Base-by-base conservation (phyloP, 2,113 vertebrate species). In the Perognathus longimembris region DNA sequence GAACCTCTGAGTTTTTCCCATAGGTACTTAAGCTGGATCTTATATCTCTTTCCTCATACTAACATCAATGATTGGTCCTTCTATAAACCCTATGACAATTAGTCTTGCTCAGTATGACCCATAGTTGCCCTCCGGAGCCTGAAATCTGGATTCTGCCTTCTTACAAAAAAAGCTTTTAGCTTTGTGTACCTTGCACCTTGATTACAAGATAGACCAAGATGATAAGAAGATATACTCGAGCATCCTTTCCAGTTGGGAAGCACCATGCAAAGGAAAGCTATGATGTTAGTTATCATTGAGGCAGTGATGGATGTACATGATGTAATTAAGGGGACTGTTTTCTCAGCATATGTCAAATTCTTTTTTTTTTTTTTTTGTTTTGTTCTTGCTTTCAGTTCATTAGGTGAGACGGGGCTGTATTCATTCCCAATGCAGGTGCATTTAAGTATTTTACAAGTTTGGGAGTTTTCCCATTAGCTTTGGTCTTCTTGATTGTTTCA, bases 401-500 rank as follows among this genome's bases (percentile, higher is more conserved):
- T 26, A 54, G 73, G 26, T 75, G 36, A 92, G 91, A 86, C 40
- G 87, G 59, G 54, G 66, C 21, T 8, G 0, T 32, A 1, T 3
- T 34, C 42, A 42, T 83, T 83, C 71, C 5, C 38, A 87, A 57
- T 50, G 67, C 5, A 50, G 80, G 38, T 40, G 80, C n/a, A 76
- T 71, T 40, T 73, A 66, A 79, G n/a, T 45, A 24, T 30, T 82
- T 89, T 74, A 61, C 14, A 64, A 70, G 54, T n/a, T 87, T n/a
- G 40, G 59, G 32, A 21, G 2, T 74, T 93, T 94, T 83, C 88
- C 77, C 20, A 91, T 79, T 66, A 84, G 36, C 85, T 83, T 94
- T 36, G 4, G 50, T 80, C 66, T 94, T 95, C 38, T 79, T 80
- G 78, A 85, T 34, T 71, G 69, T 73, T 89, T 71, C 40, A 91